phyloP scores from a whole-genome alignment of 2,888 invertebrate species.

The Crossocerus cetratus region DNA sequence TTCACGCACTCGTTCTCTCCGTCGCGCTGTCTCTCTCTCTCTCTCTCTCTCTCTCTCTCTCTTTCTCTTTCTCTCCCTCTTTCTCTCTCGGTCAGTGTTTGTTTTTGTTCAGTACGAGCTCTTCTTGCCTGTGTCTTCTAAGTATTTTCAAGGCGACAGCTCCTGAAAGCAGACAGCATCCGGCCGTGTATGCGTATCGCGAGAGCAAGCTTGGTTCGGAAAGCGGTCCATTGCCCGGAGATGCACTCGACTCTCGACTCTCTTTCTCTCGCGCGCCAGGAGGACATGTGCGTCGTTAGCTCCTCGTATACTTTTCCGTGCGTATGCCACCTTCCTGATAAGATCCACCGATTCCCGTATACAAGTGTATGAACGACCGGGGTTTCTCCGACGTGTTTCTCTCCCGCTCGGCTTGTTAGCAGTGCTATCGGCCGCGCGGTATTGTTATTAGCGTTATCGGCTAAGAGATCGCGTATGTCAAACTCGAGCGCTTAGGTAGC shows the following conservation, averaged over 20 bases:
- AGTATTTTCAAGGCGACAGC: constrained; percentile 77
- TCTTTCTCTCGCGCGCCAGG: no score
- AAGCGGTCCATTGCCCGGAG: no score
- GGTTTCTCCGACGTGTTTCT: no score
- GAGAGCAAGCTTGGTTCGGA: constrained; percentile 1
- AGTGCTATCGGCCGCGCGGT: no score
- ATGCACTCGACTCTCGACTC: neutral
- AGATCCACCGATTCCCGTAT: no score
- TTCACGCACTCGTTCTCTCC: constrained; percentile 9
- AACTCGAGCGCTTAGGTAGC: no score
- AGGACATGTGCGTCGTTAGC: no score
- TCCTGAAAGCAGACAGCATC: constrained; percentile 76
- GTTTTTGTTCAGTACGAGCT: constrained; percentile 12
- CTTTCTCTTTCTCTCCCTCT: constrained; percentile 19
- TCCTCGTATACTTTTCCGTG: neutral
- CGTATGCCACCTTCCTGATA: no score
- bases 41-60: constrained; percentile 29
- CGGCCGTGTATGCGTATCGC: constrained; percentile 70
- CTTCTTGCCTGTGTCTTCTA: constrained; percentile 67
- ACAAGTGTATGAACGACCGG: no score
- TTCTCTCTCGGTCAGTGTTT: constrained; percentile 39
- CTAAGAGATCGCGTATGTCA: no score
- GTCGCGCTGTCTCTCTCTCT: constrained; percentile 20
- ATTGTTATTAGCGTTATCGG: no score
- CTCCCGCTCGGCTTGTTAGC: no score